A percentile compares a stretch with the other conserved stretches of the same genome.
Conservation (phyloP, 2,888 invertebrate species). For the Noctua janthina region DNA sequence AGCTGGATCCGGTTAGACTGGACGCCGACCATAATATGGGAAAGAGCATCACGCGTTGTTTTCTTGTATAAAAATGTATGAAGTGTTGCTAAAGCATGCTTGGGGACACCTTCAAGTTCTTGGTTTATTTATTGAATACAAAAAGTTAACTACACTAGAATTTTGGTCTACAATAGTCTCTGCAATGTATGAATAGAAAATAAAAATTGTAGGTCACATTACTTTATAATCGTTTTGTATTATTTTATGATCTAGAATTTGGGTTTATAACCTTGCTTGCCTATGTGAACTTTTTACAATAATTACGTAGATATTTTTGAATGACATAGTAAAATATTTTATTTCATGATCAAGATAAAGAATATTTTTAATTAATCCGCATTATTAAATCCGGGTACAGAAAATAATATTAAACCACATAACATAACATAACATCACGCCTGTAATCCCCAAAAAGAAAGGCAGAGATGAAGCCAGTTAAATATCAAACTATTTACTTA, state of each 20-base stretch:
- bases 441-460: too few species aligned
- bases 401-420: too few species aligned
- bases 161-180: neutral
- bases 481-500: too few species aligned
- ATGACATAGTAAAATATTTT: conserved; percentile 1
- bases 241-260: conserved; percentile 19
- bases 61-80: neutral
- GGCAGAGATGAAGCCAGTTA: too few species aligned
- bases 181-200: conserved; percentile 35
- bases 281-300: conserved; percentile 24
- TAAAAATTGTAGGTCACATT: conserved; percentile 1
- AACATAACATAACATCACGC: too few species aligned
- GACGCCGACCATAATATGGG: neutral
- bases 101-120: neutral
- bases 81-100: neutral
- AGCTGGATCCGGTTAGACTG: neutral
- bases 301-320: neutral
- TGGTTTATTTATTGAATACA: neutral
- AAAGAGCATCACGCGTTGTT: neutral
- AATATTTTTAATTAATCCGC: too few species aligned
- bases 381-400: too few species aligned
- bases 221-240: neutral
- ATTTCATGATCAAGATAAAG: neutral
- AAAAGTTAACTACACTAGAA: neutral
- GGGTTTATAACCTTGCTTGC: conserved; percentile 1